Conservation (phyloP, 2,888 invertebrate genomes). For the Drosophila seclusa region DNA sequence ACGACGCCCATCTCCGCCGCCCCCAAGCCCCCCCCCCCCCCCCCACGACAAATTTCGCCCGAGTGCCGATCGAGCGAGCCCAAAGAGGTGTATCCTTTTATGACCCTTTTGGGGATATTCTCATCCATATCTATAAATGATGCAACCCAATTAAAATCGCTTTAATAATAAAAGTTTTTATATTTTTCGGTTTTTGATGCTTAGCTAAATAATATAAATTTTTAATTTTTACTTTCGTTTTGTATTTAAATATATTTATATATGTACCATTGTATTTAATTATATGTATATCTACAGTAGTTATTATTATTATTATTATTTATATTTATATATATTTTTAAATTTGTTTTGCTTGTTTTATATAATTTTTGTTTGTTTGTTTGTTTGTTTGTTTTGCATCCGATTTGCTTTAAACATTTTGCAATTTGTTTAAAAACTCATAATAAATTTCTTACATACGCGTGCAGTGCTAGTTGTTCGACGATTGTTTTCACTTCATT, state of each 20-base stretch:
- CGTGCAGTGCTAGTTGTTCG: conserved; percentile 41
- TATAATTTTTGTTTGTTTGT: conserved; percentile 42
- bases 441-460: conserved; percentile 46
- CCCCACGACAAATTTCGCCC: too few relatives aligned
- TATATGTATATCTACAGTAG: conserved; percentile 66
- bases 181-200: conserved; percentile 75
- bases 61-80: neutral
- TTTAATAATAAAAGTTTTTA: conserved; percentile 79
- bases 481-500: conserved; percentile 7
- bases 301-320: conserved; percentile 63
- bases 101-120: neutral
- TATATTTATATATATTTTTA: conserved; percentile 59
- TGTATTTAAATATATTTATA: conserved; percentile 64
- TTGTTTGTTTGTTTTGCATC: conserved; percentile 31
- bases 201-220: conserved; percentile 77
- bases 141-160: conserved; percentile 22
- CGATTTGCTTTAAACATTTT: conserved; percentile 47
- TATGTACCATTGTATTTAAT: conserved; percentile 57
- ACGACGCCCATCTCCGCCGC: too few relatives aligned
- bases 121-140: neutral
- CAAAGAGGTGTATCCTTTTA: neutral
- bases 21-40: too few relatives aligned
- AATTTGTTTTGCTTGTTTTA: conserved; percentile 57
- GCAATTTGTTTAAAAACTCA: conserved; percentile 50
- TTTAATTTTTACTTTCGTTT: conserved; percentile 63